Base-by-base conservation (phyloP, 1,140 invertebrate genomes). In the Phymorhynchus buccinoides region DNA sequence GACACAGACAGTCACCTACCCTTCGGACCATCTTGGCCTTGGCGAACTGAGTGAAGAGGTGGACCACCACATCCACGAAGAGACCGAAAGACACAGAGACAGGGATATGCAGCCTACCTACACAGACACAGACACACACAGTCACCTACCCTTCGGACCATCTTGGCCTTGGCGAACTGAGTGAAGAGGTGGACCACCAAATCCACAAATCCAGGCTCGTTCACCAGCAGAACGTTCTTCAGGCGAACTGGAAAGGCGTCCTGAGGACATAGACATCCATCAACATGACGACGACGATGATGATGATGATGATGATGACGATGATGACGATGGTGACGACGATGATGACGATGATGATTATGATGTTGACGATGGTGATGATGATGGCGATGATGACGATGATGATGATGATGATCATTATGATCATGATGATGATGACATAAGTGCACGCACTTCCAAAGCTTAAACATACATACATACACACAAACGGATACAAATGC, bases 161-260 rank as follows among this genome's bases (percentile, higher is more conserved):
- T 14, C 80, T 82, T 68, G 52, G 30, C 52, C 52, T 82, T 82
- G 44, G 62, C 6, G 80, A 82, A 82, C 52, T 82, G 80, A 18
- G 80, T 82, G 56, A 82, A 82, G 80, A 82, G 9, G 22, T 1
- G 7, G 7, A 82, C 16, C 1, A 82, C 80, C 44, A 82, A 1
- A 62, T 82, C 80, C 3, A 82, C 32, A 32, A 82, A 82, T 37
- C 18, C 32, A 22, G 80, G 80, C 56, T 66, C 80, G 80, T 82
- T 82, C 32, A 82, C 80, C 1, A 82, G 1, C 18, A 68, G 37
- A 30, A 48, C 56, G 44, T 52, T 56, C 56, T 82, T 82, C 56
- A 82, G 6, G 35, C 80, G 52, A 0, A 52, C 80, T 30, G 80
- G 80, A 30, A 82, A 82, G 6, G 56, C 42, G 37, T 82, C 79